Evolutionary conservation across 2,888 invertebrate species (phyloP).

Genomic region (Plebejus anna): DNA sequence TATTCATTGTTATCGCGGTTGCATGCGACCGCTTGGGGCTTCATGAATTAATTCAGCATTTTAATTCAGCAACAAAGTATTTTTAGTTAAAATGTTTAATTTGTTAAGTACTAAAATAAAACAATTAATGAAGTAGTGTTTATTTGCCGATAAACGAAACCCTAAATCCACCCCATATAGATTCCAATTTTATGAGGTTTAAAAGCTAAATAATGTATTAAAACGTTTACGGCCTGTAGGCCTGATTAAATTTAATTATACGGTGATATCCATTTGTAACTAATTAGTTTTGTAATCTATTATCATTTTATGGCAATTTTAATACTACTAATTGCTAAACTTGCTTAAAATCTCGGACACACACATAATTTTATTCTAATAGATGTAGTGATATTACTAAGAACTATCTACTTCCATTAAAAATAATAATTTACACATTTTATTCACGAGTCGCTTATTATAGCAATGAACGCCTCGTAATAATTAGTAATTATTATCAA

Average conservation of each 20-base stretch:
- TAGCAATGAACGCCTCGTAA: neutral
- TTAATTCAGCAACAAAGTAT: too few species aligned
- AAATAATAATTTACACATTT: neutral
- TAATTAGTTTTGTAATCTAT: slow-evolving; percentile 14
- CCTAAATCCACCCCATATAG: slow-evolving; percentile 1
- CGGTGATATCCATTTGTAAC: neutral
- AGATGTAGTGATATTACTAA: neutral
- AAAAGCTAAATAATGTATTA: slow-evolving; percentile 19
- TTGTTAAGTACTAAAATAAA: too few species aligned
- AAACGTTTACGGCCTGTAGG: slow-evolving; percentile 1
- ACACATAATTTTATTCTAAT: neutral
- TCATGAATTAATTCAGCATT: too few species aligned
- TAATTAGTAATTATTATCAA: neutral
- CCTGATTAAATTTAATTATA: slow-evolving; percentile 26
- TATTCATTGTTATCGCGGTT: too few species aligned
- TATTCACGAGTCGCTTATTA: neutral
- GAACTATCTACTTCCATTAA: neutral
- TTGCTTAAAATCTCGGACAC: neutral
- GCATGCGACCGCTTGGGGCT: too few species aligned
- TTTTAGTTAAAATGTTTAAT: too few species aligned
- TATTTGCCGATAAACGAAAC: neutral
- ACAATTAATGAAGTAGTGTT: too few species aligned
- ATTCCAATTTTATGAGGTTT: slow-evolving; percentile 25
- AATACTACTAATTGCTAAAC: neutral
- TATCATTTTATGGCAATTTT: neutral